Conservation (phyloP, 2,888 invertebrate genomes). For the Amphimallon solstitiale region DNA sequence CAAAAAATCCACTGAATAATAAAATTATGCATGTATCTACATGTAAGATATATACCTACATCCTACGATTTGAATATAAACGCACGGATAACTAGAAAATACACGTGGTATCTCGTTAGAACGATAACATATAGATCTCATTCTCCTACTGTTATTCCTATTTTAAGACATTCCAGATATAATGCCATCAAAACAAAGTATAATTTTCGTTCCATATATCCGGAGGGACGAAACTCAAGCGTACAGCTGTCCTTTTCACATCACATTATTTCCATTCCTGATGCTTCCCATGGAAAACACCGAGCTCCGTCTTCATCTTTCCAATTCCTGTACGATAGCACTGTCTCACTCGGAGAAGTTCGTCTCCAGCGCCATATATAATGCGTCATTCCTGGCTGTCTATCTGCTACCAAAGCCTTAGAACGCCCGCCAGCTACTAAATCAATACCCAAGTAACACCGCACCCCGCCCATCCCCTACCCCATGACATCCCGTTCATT, state of each 20-base stretch:
- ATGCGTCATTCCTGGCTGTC: constrained; percentile 64
- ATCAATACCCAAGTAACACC: constrained; percentile 60
- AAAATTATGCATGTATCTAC: not conserved
- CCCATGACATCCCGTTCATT: constrained; percentile 46
- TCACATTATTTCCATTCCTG: constrained; percentile 53
- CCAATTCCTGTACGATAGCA: constrained; percentile 11
- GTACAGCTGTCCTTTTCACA: constrained; percentile 63
- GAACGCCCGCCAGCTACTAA: constrained; percentile 64
- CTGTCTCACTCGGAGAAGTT: constrained; percentile 55
- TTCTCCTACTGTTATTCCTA: constrained; percentile 32
- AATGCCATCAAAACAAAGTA: constrained; percentile 37
- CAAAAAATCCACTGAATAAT: not conserved
- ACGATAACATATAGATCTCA: constrained; percentile 7
- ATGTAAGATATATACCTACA: not conserved
- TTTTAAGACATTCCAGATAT: constrained; percentile 33
- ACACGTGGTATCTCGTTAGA: constrained; percentile 15
- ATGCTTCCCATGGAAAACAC: constrained; percentile 49
- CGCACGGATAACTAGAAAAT: not conserved
- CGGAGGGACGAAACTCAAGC: constrained; percentile 38
- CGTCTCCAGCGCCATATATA: constrained; percentile 65
- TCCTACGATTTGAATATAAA: constrained; percentile 14
- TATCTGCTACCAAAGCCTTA: constrained; percentile 63
- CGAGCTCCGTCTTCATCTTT: constrained; percentile 43
- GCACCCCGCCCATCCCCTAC: constrained; percentile 45
- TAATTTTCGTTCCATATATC: constrained; percentile 39